Evolutionary conservation across 1,140 invertebrate species (phyloP), one percentile per base, ranked within the genome.

Genomic region (Drosophila auraria): DNA sequence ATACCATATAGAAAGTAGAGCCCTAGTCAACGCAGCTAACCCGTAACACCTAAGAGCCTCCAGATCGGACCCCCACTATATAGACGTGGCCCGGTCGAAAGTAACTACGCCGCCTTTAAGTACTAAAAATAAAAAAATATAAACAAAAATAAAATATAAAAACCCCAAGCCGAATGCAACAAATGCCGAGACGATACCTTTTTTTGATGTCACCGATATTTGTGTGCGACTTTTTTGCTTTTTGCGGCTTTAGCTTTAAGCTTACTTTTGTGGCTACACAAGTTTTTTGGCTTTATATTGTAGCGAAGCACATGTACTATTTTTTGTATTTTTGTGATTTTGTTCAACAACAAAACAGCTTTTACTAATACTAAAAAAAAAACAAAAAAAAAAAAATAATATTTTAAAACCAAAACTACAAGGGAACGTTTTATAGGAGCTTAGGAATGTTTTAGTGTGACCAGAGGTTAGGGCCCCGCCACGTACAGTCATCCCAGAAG

Each of bases 161-260:
- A 81, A 63, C 65, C 65, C 54, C 59, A 63, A 83, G 50, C 56
- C 68, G 61, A 69, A 50, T 61, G 59, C 70, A 51, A 70, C 59
- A 64, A 64, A 61, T 69, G 69, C 54, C 72, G 72, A 57, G 54
- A 75, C 59, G 33, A 74, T 61, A 57, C 56, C 62, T 57, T 62
- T 69, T 69, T 78, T 78, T 80, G 76, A 74, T 62, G 58, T 64
- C 76, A 79, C 68, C 40, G 44, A 30, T 62, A 61, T 78, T 78
- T 78, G 76, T 69, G 38, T 14, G 20, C 54, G 54, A 57, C 8
- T 80, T 53, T 78, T 87, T 87, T 83, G 80, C 83, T 87, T 87
- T 87, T 87, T 81, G 81, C 77, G 71, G 84, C 83, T 86, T 87
- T 57, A 73, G 71, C 71, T 74, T 73, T 61, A 61, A 71, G 71